Evolutionary conservation across 2,113 vertebrate genomes (phyloP), one percentile per base, ranked within the genome.

Genomic region (Nymphicus hollandicus): DNA sequence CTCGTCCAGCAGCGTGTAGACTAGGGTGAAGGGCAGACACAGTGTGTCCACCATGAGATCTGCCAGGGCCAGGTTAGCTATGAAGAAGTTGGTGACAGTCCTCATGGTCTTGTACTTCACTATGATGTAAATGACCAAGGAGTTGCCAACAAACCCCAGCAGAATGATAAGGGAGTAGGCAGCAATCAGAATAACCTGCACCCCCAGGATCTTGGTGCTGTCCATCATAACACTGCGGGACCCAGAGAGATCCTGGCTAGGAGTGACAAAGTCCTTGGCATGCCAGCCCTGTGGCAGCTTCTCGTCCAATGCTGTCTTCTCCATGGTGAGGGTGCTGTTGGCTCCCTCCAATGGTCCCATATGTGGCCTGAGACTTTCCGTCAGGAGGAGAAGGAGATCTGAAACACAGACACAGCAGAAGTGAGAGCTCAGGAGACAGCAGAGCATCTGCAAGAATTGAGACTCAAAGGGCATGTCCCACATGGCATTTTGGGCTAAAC

Each of bases 31-130:
- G 44, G 99, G 99, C 95, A 99, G 93, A 74, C 99, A 99, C 86
- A 99, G 97, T 0, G 98, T 99, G 97, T 99, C 98, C 95, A 99
- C 98, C 97, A 99, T 98, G 74, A 99, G 98, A 89, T 99, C 99
- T 17, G 99, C 99, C 94, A 99, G 90, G 29, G 99, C 99, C 96
- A 99, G 96, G 97, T 99, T 99, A 39, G 98, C 99, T 46, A 99
- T 99, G 97, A 99, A 99, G 97, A 98, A 99, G 96, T 99, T 99
- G 80, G 99, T 99, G 65, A 99, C 99, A 0, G 99, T 99, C 79
- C 98, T 98, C 99, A 99, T 99, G 91, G 98, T 99, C 88, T 97
- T 98, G 97, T 99, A 99, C 84, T 98, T 98, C 86, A 99, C 95
- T 44, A 99, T 99, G 97, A 98, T 99, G 90, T 99, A 99, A 90